Percentiles rank a stretch among this genome's conserved stretches.
Evolutionary conservation across 2,797 vertebrate genomes (phyloP).

Genomic region (Sus cebifrons): DNA sequence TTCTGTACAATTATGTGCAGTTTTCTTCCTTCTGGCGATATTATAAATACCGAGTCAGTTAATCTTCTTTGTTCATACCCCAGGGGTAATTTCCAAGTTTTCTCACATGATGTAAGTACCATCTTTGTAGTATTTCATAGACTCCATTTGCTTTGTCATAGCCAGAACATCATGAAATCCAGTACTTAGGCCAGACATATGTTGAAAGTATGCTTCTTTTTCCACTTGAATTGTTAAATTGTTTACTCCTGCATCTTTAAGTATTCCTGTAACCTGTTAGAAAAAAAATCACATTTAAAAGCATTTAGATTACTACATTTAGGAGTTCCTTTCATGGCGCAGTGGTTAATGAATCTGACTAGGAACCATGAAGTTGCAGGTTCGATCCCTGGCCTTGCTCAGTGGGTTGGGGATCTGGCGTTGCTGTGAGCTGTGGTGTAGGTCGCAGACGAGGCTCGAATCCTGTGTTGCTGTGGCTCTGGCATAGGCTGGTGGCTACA

Average conservation of each 20-base stretch:
- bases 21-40: conserved; percentile 78
- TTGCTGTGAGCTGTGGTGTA: too few relatives aligned
- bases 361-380: too few relatives aligned
- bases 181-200: conserved; percentile 98
- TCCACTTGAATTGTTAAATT: conserved; percentile 98
- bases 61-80: conserved; percentile 52
- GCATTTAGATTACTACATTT: conserved; percentile 60
- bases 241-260: conserved; percentile 98
- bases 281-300: conserved; percentile 69
- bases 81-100: conserved; percentile 1
- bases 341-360: too few relatives aligned
- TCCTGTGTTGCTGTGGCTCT: too few relatives aligned
- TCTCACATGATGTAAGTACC: conserved; percentile 97
- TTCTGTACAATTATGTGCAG: conserved; percentile 88
- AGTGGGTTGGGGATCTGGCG: too few relatives aligned
- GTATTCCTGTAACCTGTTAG: conserved; percentile 94
- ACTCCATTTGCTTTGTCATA: conserved; percentile 98
- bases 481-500: too few relatives aligned
- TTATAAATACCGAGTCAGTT: conserved; percentile 72
- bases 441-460: too few relatives aligned
- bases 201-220: conserved; percentile 99
- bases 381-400: too few relatives aligned
- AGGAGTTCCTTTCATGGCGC: not conserved
- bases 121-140: conserved; percentile 96
- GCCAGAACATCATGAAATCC: conserved; percentile 97